Conservation (phyloP, 2,888 invertebrate species). For the Bruchidius siliquastri region DNA sequence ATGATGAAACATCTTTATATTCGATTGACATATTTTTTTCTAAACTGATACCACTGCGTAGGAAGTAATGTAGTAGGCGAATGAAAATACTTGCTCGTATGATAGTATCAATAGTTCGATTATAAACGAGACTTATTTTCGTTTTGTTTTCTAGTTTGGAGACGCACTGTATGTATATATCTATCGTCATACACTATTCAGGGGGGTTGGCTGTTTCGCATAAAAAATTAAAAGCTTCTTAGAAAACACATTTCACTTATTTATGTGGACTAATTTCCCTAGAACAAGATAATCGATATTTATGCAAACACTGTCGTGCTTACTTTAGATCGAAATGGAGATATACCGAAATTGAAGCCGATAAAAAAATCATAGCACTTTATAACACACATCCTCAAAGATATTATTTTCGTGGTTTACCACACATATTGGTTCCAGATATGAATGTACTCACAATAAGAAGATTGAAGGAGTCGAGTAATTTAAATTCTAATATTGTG, state of each 20-base stretch:
- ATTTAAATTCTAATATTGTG: no score
- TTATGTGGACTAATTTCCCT: neutral
- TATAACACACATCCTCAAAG: neutral
- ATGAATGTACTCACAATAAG: no score
- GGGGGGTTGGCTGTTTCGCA: neutral
- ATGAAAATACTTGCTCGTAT: no score
- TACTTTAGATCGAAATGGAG: neutral
- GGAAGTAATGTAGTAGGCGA: no score
- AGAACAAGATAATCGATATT: neutral
- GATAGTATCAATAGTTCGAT: no score
- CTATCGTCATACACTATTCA: neutral
- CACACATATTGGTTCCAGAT: no score
- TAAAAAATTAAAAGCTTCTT: neutral
- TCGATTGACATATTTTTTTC: no score
- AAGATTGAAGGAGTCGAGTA: no score
- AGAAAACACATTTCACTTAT: neutral
- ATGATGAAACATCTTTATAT: no score
- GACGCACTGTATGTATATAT: neutral
- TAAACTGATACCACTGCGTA: no score
- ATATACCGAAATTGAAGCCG: neutral
- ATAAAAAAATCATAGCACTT: neutral
- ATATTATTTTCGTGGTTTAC: neutral
- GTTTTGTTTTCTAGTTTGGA: no score
- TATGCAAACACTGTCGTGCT: neutral
- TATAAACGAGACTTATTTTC: no score